Evolutionary conservation across 2,113 vertebrate species (phyloP).

Genomic region (Tyto alba): DNA sequence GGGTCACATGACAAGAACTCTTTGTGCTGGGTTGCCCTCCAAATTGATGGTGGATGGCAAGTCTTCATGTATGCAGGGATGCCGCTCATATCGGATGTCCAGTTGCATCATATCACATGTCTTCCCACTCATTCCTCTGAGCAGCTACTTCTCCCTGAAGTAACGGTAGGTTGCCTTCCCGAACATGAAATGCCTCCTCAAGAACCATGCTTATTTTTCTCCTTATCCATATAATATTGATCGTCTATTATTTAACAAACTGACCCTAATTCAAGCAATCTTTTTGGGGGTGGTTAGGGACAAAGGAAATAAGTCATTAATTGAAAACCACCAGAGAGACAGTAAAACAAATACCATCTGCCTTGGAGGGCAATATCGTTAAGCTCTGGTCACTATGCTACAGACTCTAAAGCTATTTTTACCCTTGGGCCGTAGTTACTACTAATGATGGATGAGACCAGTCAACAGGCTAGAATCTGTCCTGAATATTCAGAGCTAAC

Average conservation of each 20-base stretch:
- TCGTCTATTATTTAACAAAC: not conserved
- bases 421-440: not conserved
- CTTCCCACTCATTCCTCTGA: not conserved
- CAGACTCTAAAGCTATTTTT: not conserved
- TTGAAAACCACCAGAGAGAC: not conserved
- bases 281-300: not conserved
- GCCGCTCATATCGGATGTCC: not conserved
- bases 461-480: conserved; percentile 5
- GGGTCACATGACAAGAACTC: not conserved
- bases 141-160: not conserved
- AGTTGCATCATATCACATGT: not conserved
- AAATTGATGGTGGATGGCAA: not conserved
- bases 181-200: not conserved
- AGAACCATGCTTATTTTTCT: not conserved
- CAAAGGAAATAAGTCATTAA: not conserved
- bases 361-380: conserved; percentile 36
- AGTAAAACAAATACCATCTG: conserved; percentile 25
- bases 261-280: not conserved
- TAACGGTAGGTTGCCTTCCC: not conserved
- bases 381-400: conserved; percentile 17
- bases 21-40: not conserved
- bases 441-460: conserved; percentile 4
- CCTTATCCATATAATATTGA: not conserved
- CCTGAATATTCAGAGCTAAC: not conserved
- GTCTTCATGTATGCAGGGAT: not conserved